Evolutionary conservation across 2,888 invertebrate genomes (phyloP).

Genomic region (Hoplodrina ambigua): DNA sequence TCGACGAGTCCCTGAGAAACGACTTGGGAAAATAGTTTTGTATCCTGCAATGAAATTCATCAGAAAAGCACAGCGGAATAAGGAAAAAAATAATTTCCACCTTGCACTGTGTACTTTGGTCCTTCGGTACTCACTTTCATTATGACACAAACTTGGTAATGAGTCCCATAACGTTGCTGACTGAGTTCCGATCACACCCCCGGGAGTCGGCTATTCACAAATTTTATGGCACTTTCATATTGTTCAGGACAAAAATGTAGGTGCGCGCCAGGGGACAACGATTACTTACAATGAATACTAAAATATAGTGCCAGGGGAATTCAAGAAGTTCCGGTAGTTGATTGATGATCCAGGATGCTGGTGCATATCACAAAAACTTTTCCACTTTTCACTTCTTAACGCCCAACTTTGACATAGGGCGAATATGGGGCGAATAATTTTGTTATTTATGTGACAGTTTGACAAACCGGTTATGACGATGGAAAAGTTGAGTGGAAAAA

Average conservation of each 20-base stretch:
- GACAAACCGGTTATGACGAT: too few species aligned
- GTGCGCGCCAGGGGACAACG: slow-evolving; percentile 14
- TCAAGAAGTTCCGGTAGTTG: slow-evolving; percentile 5
- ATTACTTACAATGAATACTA: slow-evolving; percentile 43
- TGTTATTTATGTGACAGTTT: not conserved
- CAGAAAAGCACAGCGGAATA: too few species aligned
- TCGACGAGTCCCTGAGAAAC: too few species aligned
- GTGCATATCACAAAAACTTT: not conserved
- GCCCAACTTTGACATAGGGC: not conserved
- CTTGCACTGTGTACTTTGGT: not conserved
- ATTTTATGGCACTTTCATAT: slow-evolving; percentile 58
- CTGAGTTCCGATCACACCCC: slow-evolving; percentile 51
- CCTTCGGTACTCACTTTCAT: slow-evolving; percentile 8
- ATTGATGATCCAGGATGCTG: not conserved
- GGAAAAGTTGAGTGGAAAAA: not conserved
- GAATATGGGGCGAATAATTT: not conserved
- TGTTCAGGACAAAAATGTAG: slow-evolving; percentile 45
- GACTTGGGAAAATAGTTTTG: too few species aligned
- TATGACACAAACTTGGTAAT: slow-evolving; percentile 55
- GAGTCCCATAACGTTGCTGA: slow-evolving; percentile 53
- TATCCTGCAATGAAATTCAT: too few species aligned
- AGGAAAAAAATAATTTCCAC: too few species aligned
- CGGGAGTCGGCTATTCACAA: slow-evolving; percentile 50
- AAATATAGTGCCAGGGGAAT: slow-evolving; percentile 14
- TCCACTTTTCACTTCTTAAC: not conserved